Evolutionary conservation across 2,797 vertebrate genomes (phyloP), one percentile per base, ranked within the genome.

Genomic region (Knipowitschia caucasica): DNA sequence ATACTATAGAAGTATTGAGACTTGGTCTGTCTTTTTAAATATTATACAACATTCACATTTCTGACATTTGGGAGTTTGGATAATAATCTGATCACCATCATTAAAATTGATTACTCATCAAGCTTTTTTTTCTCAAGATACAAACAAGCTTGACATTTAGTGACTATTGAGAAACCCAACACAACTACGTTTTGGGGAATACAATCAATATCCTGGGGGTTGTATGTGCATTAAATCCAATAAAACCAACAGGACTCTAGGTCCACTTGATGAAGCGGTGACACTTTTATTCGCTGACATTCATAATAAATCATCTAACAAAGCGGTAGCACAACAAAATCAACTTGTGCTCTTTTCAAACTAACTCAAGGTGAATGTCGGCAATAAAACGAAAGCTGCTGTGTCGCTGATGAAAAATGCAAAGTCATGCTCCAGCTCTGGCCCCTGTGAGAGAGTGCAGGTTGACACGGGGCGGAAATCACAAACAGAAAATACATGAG

Each of bases 401-500:
- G 45, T 17, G 18, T 56, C 26, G 11, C 29, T 36, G 21, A 27
- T 34, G 36, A 26, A 55, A 68, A 62, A 64, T 34, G 21, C 17
- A 47, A 46, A 30, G 57, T 69, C 50, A 40, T 57, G 56, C 34
- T 20, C 36, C 51, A 54, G 15, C 35, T 52, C 35, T 36, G 31
- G 43, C 15, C 8, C 12, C 4, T 26, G 23, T 51, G 15, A 10
- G 42, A 53, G 64, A 55, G 46, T 23, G 5, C 45, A 12, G 12
- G 65, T 44, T 58, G 66, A 62, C 55, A 62, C 50, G 42, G 59
- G 43, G 36, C 58, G 49, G 62, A 69, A 77, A 81, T 79, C 52
- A 78, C 56, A 68, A 66, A 65, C 53, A 67, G 52, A n/a, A 72
- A 73, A 76, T 63, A 62, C 56, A 71, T 71, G 58, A 47, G 34